A percentile compares a stretch with the other conserved stretches of the same genome.
These are phyloP conservation scores for Eupithecia exiguata DNA, from an alignment of 2,888 invertebrate genomes.

Conservation along the genomic window DNA sequence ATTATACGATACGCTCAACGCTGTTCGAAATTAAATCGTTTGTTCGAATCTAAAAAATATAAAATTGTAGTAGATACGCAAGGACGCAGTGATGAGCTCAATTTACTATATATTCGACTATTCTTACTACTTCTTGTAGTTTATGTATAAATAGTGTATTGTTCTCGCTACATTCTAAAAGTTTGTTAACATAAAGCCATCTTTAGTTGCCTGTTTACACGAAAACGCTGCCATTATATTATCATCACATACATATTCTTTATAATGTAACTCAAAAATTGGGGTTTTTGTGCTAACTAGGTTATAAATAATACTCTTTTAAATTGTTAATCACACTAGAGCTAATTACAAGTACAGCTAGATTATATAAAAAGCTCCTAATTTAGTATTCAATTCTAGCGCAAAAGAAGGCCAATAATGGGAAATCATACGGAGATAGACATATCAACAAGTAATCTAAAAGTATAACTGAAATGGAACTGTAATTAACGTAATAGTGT, in stretches of 20 bases:
- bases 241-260: not conserved
- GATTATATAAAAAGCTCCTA: too few relatives aligned
- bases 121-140: conserved; percentile 37
- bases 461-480: too few relatives aligned
- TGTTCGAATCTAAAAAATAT: conserved; percentile 28
- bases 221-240: not conserved
- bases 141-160: conserved; percentile 34
- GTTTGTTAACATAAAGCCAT: conserved; percentile 50
- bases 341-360: too few relatives aligned
- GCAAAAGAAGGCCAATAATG: too few relatives aligned
- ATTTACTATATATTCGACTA: conserved; percentile 35
- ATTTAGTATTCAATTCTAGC: too few relatives aligned
- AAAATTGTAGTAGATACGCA: conserved; percentile 44
- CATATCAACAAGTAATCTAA: too few relatives aligned
- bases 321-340: too few relatives aligned
- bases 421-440: too few relatives aligned
- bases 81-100: conserved; percentile 39
- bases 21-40: conserved; percentile 28
- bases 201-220: conserved; percentile 12
- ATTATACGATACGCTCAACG: conserved; percentile 40
- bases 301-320: too few relatives aligned
- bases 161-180: conserved; percentile 49
- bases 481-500: not conserved
- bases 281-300: not conserved
- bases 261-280: not conserved